Evolutionary conservation across 2,797 vertebrate genomes (phyloP), one percentile per base, ranked within the genome.

Genomic region (Distichodus sexfasciatus): DNA sequence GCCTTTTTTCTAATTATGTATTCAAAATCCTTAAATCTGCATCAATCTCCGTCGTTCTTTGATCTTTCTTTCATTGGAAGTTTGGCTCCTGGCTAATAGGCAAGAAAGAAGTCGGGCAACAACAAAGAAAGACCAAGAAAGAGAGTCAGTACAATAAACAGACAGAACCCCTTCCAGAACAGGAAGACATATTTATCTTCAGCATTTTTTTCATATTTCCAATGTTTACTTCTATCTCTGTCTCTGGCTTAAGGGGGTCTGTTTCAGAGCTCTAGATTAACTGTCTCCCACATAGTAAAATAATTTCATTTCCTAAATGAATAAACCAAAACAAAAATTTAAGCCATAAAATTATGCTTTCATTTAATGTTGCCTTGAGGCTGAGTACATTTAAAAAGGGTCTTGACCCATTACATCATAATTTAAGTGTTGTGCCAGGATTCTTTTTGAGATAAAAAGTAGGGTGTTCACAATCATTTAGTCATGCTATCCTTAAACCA

Each of bases 281-380:
- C 28, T 60, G n/a, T 19, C n/a, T 46, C 24, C 7, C 38, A 66
- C 5, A 58, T 59, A 43, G 50, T 64, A 50, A 66, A 44, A 38
- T 54, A 12, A 72, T 53, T 54, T 6, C 24, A 61, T 69, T 61
- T 35, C 17, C 47, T 29, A 38, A 60, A 53, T 57, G 19, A 72
- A 72, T 60, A 53, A 29, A 66, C 58, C 35, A 17, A 71, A 57
- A 28, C 28, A 53, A 33, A 44, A 21, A 43, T 19, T 10, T 60
- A 53, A 72, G 26, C 53, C 2, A 54, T 41, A 43, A 15, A 65
- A 60, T 21, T 4, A 65, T 24, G 31, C 5, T 1, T 21, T 46
- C 10, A 23, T 28, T 38, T 67, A 23, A 31, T 58, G 60, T 14
- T 43, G 54, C 14, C 71, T 48, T 47, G 8, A n/a, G 57, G 57